Conservation (phyloP, 2,797 vertebrate genomes). For the Cheirogaleus major region DNA sequence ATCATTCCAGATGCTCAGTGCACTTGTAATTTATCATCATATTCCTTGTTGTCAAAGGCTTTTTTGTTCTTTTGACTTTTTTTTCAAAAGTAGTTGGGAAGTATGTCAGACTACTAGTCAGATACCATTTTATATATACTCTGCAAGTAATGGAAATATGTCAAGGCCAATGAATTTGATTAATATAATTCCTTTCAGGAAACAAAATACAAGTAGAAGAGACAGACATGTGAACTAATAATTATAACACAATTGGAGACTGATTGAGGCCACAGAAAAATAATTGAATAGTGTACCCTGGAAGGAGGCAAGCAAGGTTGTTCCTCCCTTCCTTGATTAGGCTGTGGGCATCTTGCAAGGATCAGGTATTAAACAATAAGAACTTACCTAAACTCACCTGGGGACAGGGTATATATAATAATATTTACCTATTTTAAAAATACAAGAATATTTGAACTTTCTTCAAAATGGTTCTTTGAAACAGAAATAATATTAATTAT, state of each 20-base stretch:
- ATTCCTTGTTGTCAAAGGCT: not conserved
- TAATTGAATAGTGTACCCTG: not conserved
- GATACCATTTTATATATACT: not conserved
- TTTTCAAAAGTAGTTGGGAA: not conserved
- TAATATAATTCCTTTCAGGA: not conserved
- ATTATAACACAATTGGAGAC: not conserved
- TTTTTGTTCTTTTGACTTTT: not conserved
- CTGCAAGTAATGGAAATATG: not conserved
- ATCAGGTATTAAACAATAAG: not conserved
- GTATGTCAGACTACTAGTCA: not conserved
- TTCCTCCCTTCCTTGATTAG: not conserved
- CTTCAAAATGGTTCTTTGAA: conserved; percentile 8
- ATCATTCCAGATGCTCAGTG: not conserved
- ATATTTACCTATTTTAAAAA: not conserved
- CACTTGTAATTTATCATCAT: not conserved
- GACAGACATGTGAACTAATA: not conserved
- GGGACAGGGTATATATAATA: not conserved
- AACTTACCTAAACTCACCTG: not conserved
- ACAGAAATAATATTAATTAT: not conserved
- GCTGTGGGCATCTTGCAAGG: not conserved
- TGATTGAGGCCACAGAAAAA: not conserved
- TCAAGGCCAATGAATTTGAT: not conserved
- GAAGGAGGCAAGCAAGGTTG: not conserved
- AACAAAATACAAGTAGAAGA: not conserved
- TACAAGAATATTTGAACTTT: not conserved